Conservation (phyloP, 2,888 invertebrate species). For the Pristionchus arcanus region DNA sequence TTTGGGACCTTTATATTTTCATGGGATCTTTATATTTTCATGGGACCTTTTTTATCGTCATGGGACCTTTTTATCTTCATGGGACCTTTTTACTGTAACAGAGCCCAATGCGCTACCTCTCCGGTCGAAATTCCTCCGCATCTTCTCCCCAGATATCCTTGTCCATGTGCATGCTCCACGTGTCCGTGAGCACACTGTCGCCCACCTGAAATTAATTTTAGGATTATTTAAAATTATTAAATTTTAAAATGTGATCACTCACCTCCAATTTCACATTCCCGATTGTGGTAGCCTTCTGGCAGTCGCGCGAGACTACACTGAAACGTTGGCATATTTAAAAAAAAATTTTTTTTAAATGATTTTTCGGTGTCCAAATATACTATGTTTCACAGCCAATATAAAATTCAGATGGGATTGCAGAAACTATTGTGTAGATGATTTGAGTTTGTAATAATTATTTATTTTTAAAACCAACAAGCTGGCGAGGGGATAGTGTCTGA, state of each 20-base stretch:
- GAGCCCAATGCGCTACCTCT: no score
- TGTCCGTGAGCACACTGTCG: constrained; percentile 19
- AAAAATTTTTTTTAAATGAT: no score
- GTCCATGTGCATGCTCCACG: constrained; percentile 54
- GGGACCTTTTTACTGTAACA: no score
- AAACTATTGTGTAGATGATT: no score
- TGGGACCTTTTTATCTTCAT: no score
- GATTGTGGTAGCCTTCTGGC: background rate
- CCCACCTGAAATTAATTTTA: background rate
- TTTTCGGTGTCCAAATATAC: no score
- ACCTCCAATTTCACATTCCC: background rate
- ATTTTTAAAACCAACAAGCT: constrained; percentile 60
- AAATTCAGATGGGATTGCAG: background rate
- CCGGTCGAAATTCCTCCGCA: constrained; percentile 41
- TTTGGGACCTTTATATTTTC: no score
- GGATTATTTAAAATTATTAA: background rate
- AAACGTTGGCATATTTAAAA: background rate
- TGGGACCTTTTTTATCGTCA: no score
- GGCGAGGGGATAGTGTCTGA: constrained; percentile 73
- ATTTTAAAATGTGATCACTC: background rate
- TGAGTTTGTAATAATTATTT: background rate
- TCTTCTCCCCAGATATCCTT: constrained; percentile 52
- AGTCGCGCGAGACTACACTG: constrained; percentile 33
- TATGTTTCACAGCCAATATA: background rate
- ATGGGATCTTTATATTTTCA: no score